phyloP scores from a whole-genome alignment of 2,113 vertebrate genomes.

The Poeciliopsis retropinna region DNA sequence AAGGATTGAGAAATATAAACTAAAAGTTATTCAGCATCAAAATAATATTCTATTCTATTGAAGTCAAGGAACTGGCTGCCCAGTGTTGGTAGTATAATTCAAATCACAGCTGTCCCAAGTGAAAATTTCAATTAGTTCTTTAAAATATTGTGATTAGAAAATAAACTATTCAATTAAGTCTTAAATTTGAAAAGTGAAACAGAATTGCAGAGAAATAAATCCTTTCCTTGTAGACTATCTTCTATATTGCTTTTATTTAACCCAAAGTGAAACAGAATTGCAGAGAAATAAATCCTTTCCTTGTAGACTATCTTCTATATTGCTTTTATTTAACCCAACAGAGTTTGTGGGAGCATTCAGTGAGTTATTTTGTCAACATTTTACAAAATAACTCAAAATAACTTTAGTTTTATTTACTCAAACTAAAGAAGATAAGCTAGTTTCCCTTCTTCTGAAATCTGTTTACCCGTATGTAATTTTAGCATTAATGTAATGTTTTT shows the following conservation, averaged over 20 bases:
- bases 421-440: background rate
- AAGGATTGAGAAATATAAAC: too few relatives aligned
- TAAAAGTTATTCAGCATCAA: background rate
- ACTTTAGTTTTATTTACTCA: background rate
- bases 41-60: background rate
- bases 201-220: conserved; percentile 6
- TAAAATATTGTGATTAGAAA: conserved; percentile 58
- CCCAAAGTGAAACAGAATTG: conserved; percentile 15
- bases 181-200: conserved; percentile 16
- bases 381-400: too few relatives aligned
- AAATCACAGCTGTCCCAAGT: conserved; percentile 11
- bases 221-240: conserved; percentile 5
- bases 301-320: conserved; percentile 1
- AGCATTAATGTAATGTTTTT: conserved; percentile 76
- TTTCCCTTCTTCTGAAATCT: background rate
- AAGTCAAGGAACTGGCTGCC: conserved; percentile 6
- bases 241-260: conserved; percentile 2
- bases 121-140: conserved; percentile 53
- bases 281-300: background rate
- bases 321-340: conserved; percentile 7
- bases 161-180: conserved; percentile 58
- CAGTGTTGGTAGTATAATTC: conserved; percentile 2
- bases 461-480: conserved; percentile 60
- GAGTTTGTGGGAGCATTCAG: background rate
- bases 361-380: too few relatives aligned